Base-by-base conservation (phyloP, 2,113 vertebrate genomes). In the Coptodon bakossiorum region DNA sequence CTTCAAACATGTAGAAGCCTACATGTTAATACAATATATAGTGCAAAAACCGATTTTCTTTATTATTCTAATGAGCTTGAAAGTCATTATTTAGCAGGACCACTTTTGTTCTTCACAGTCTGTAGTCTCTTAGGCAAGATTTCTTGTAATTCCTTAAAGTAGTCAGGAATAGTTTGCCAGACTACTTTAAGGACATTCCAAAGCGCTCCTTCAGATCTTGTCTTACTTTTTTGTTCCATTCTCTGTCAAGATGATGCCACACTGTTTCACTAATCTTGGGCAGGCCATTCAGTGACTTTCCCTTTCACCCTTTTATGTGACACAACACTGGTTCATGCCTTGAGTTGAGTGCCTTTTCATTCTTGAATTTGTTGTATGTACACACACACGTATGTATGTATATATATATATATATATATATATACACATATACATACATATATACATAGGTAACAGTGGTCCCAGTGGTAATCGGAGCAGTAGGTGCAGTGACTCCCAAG, bases 341-440 rank as follows among this genome's bases (percentile, higher is more conserved):
- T 52, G 17, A 52, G 48, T 52, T 52, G 16, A 50, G 16, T 50
- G 48, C 14, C 45, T 17, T 48, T 17, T 48, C 17, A 45, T 45
- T 12, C 12, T 45, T 45, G 12, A 14, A 17, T 48, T 16, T 7
- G 17, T 36, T 34, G 6, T 34, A 7, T 27, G 27, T 3, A 27
- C 27, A 27, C 27, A 27, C 27, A 27, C 27, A 27, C 27, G 22
- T 36, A 9, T 3, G 3, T 8, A 11, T 3, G 5, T 40, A 10
- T 1, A 38, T 10, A 12, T 1, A 13, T 14, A 14, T 1, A 45
- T 6, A 13, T 1, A 13, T 4, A 4, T 1, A 50, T 50, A 8
- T 2, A 50, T 2, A 5, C 2, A 12, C 5, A 40, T 5, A 14
- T 3, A 14, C 6, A 50, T 4, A 48, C 3, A 43, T 0, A 14